A percentile compares a stretch with the other conserved stretches of the same genome.
Evolutionary conservation across 2,888 invertebrate genomes (phyloP).

Genomic region (Cosmopolites sordidus): DNA sequence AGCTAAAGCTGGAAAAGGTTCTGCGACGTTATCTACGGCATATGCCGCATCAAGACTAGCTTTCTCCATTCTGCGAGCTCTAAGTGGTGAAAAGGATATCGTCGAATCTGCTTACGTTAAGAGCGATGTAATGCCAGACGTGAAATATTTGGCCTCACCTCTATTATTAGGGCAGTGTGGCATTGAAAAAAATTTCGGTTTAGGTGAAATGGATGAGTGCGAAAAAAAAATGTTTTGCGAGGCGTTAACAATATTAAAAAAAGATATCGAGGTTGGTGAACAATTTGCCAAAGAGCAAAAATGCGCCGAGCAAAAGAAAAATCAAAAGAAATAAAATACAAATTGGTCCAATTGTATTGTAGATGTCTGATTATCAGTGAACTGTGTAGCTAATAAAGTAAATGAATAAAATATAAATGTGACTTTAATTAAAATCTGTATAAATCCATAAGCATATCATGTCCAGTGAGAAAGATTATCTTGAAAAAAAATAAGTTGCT

Average conservation of each 20-base stretch:
- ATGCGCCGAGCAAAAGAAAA: neutral
- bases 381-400: no score
- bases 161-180: constrained; percentile 81
- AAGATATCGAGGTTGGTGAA: constrained; percentile 88
- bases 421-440: no score
- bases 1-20: constrained; percentile 94
- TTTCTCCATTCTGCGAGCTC: constrained; percentile 72
- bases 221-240: constrained; percentile 75
- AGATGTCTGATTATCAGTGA: no score
- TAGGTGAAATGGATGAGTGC: constrained; percentile 74
- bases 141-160: constrained; percentile 87
- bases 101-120: constrained; percentile 87
- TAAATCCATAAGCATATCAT: no score
- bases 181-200: constrained; percentile 83
- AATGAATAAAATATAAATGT: no score
- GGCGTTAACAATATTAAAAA: constrained; percentile 83
- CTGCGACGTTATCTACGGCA: constrained; percentile 95
- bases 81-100: constrained; percentile 71
- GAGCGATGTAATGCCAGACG: constrained; percentile 68
- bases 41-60: constrained; percentile 68
- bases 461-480: no score
- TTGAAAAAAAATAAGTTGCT: no score
- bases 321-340: no score
- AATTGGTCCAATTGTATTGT: no score
- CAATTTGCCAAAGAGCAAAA: constrained; percentile 59